A percentile compares a stretch with the other conserved stretches of the same genome.
Evolutionary conservation across 2,888 invertebrate genomes (phyloP).

Genomic region (Trachelus iudaicus): DNA sequence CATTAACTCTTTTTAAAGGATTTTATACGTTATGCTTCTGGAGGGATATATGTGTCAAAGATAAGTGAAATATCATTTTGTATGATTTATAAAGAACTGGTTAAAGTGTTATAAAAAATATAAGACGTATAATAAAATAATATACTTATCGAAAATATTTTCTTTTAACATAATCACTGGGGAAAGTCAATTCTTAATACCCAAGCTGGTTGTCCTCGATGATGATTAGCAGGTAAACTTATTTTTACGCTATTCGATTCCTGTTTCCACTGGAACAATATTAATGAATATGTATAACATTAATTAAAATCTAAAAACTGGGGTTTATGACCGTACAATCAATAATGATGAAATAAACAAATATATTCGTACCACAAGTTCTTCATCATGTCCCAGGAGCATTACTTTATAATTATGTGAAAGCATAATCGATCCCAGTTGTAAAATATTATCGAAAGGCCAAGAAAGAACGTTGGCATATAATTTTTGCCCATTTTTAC

Average conservation of each 20-base stretch:
- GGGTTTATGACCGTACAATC: not conserved
- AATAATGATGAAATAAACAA: not conserved
- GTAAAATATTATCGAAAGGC: conserved; percentile 72
- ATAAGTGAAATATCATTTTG: conserved; percentile 16
- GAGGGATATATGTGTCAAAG: not conserved
- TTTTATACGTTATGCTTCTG: not conserved
- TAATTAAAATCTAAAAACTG: not conserved
- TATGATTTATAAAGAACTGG: conserved; percentile 12
- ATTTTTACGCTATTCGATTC: conserved; percentile 27
- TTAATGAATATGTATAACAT: not conserved
- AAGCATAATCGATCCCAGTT: conserved; percentile 65
- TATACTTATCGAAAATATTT: conserved; percentile 7
- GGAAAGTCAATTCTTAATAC: conserved; percentile 35
- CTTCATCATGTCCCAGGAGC: conserved; percentile 68
- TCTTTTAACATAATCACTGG: not conserved
- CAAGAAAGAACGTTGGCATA: conserved; percentile 79
- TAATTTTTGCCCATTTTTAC: conserved; percentile 59
- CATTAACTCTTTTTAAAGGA: not conserved
- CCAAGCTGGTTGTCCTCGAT: conserved; percentile 56
- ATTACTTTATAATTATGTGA: conserved; percentile 59
- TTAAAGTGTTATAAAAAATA: conserved; percentile 14
- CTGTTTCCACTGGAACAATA: conserved; percentile 43
- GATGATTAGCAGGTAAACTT: conserved; percentile 40
- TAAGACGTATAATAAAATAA: conserved; percentile 8
- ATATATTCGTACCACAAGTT: conserved; percentile 43